Percentiles rank a stretch among this genome's conserved stretches.
phyloP scores from a whole-genome alignment of 1,140 invertebrate genomes.

The Akabosia matsudoensis region DNA sequence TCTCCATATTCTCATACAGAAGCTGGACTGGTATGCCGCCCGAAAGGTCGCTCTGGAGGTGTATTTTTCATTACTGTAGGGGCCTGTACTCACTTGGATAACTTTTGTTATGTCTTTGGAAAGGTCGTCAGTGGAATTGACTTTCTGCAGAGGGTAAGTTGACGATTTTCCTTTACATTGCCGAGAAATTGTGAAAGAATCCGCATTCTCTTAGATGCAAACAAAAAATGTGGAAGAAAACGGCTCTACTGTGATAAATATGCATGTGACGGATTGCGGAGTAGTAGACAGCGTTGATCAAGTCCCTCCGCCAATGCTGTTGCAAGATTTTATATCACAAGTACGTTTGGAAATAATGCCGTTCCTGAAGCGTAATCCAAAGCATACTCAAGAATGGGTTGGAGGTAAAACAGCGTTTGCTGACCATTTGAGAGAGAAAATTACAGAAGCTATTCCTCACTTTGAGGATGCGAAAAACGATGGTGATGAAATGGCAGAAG shows the following conservation, averaged over 20 bases:
- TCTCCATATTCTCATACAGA: neutral
- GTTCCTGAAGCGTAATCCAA: neutral
- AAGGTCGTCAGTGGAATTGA: neutral
- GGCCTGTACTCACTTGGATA: neutral
- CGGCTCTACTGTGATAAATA: neutral
- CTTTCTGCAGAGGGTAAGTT: neutral
- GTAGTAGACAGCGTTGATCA: neutral
- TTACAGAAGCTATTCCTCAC: neutral
- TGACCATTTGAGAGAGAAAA: neutral
- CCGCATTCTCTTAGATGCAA: slow-evolving; percentile 11
- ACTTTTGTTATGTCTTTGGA: slow-evolving; percentile 9
- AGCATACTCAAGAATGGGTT: neutral
- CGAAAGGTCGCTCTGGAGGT: neutral
- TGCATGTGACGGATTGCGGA: slow-evolving; percentile 9
- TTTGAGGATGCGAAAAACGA: neutral
- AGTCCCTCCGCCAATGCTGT: neutral
- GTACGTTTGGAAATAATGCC: neutral
- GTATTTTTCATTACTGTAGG: slow-evolving; percentile 3
- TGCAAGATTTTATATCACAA: slow-evolving; percentile 8
- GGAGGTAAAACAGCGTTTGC: neutral
- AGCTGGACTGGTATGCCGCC: neutral
- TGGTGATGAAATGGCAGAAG: neutral
- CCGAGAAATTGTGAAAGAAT: too few species aligned
- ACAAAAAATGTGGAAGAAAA: slow-evolving; percentile 1
- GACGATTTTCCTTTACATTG: too few species aligned